These are phyloP conservation scores for Chloroceryle amazona DNA, from an alignment of 2,797 vertebrate genomes.

Conservation along the genomic window DNA sequence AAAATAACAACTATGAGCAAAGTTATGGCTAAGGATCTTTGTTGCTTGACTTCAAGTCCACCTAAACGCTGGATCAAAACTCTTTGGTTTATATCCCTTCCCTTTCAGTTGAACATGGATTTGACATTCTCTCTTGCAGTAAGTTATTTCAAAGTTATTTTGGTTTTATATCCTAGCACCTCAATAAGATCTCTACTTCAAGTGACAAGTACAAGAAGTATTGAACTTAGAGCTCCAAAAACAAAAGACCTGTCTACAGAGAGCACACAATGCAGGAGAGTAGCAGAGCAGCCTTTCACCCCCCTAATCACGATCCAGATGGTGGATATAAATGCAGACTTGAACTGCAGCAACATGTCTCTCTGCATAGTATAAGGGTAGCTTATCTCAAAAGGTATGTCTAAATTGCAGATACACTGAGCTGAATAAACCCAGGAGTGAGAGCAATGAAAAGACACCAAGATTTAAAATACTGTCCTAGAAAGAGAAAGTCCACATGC, in stretches of 20 bases:
- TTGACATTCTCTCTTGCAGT: background rate
- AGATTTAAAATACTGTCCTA: background rate
- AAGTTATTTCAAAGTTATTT: background rate
- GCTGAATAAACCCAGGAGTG: background rate
- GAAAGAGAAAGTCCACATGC: background rate
- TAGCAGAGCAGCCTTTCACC: background rate
- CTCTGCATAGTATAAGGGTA: background rate
- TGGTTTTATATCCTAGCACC: background rate
- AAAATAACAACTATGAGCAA: background rate
- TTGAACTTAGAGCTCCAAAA: background rate
- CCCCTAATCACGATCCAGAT: background rate
- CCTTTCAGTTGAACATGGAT: background rate
- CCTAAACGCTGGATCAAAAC: background rate
- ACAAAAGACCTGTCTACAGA: background rate
- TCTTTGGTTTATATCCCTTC: background rate
- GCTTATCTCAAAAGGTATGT: background rate
- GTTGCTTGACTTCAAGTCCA: background rate
- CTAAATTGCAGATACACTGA: background rate
- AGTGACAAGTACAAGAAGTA: background rate
- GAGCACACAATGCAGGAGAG: background rate
- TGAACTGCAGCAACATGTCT: background rate
- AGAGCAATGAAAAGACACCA: background rate
- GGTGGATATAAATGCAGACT: background rate
- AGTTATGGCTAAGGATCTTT: background rate
- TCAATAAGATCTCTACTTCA: background rate